Base-by-base conservation (phyloP, 1,140 invertebrate species). In the Chlorops oryzae region DNA sequence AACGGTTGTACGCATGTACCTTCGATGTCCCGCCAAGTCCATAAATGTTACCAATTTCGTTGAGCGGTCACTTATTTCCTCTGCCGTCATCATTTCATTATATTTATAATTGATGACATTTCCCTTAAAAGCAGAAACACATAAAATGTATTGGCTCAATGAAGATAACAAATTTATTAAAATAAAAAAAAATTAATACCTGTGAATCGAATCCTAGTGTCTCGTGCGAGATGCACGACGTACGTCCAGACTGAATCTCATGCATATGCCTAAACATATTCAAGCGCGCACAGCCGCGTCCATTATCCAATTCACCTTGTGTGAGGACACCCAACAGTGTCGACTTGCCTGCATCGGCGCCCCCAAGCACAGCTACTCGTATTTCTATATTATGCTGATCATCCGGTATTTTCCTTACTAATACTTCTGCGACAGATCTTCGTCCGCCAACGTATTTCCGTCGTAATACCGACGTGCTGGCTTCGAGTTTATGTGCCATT, bases 251-350 rank as follows among this genome's bases (percentile, higher is more conserved):
- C 72, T 92, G 90, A 57, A 98, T 91, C 74, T 99, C 96, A 74
- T 99, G 96, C 54, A 95, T 76, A 72, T 98, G 95, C 10, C 95
- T 75, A 69, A 98, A 93, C 80, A 98, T 88, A 74, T 98, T 98
- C 0, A 98, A 74, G 28, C 96, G 80, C 0, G 96, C 92, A 62
- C 88, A 83, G 13, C 96, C 96, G 54, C 91, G 74, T 0, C 96
- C 96, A 77, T 98, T 98, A 70, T 98, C 96, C 43, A 95, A 74
- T 73, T 91, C 88, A 18, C 95, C 94, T 73, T 97, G 92, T 1
- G 93, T 97, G 12, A 99, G 74, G 9, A 98, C 94, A 20, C 95
- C 95, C 24, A 96, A 78, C 20, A 97, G 76, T 3, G 92, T 96
- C 22, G 90, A 94, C 70, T 96, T 96, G 3, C 94, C 94, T 7